Base-by-base conservation (phyloP, 2,113 vertebrate species). In the Festucalex cinctus region DNA sequence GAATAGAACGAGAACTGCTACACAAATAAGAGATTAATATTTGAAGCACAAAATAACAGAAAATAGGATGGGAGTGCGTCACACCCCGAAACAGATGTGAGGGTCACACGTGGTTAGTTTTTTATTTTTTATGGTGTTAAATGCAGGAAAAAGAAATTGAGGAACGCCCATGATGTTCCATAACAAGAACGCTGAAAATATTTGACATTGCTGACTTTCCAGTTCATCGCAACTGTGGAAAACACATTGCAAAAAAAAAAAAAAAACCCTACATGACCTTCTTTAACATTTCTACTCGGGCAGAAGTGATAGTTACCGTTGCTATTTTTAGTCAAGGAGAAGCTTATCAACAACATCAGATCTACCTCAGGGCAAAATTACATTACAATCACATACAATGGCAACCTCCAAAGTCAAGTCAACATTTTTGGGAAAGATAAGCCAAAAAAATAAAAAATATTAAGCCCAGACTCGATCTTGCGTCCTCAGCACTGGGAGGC, bases 41-140 rank as follows among this genome's bases (percentile, higher is more conserved):
- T 78, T 79, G 73, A 75, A 73, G 69, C n/a, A 66, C 32, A 70
- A 57, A 74, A 74, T 51, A 70, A 57, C 54, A 70, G 71, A 77
- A 78, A 65, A n/a, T 70, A 71, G 37, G 49, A 60, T 20, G 70
- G 66, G 69, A 82, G 74, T 26, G 46, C 4, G 85, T 71, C 76
- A 77, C 86, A 81, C 84, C 69, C 83, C 54, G 51, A 81, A 83
- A 86, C 85, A 87, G 85, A 86, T 86, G 87, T 69, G 78, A 62
- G 54, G 64, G 41, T 74, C 66, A 63, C 3, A 49, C 10, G 46
- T 43, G 14, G 51, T 26, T 10, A 60, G 51, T 20, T 20, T 10
- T 69, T 66, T 24, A 63, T 44, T 77, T 81, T 61, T 68, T 53
- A 58, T 83, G 53, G 58, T 58, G 48, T 51, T 68, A 65, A 57